phyloP scores from a whole-genome alignment of 2,113 vertebrate genomes.

The Pedetes capensis region DNA sequence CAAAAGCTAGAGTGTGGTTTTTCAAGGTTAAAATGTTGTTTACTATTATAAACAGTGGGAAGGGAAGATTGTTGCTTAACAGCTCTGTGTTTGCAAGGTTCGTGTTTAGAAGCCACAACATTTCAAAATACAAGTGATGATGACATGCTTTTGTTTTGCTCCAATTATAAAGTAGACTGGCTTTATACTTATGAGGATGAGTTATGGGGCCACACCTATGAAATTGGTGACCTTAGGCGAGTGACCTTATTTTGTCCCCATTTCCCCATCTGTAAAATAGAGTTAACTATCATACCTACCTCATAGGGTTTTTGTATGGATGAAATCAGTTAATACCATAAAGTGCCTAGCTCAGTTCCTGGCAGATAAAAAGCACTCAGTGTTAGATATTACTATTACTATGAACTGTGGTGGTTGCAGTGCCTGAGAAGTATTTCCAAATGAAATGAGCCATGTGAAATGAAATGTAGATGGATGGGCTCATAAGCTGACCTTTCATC shows the following conservation, averaged over 20 bases:
- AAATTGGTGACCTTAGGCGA: background rate
- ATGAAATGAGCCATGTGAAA: background rate
- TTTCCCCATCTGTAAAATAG: background rate
- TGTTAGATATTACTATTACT: background rate
- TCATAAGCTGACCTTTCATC: background rate
- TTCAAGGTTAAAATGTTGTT: conserved; percentile 77
- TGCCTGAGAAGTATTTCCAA: background rate
- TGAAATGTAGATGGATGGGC: background rate
- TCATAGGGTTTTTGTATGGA: background rate
- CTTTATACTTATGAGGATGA: background rate
- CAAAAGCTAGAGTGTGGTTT: conserved; percentile 82
- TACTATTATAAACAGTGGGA: conserved; percentile 75
- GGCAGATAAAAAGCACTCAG: background rate
- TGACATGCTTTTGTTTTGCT: background rate
- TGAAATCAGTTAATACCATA: background rate
- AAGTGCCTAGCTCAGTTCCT: background rate
- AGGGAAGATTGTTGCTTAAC: conserved; percentile 73
- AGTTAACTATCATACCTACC: background rate
- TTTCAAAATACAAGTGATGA: background rate
- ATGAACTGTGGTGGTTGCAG: background rate
- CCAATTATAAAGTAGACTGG: background rate
- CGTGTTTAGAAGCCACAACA: background rate
- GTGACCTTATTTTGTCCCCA: background rate
- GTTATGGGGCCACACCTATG: background rate
- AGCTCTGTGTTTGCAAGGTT: conserved; percentile 27